phyloP scores from a whole-genome alignment of 2,888 invertebrate species.

The Drosophila infuscata region DNA sequence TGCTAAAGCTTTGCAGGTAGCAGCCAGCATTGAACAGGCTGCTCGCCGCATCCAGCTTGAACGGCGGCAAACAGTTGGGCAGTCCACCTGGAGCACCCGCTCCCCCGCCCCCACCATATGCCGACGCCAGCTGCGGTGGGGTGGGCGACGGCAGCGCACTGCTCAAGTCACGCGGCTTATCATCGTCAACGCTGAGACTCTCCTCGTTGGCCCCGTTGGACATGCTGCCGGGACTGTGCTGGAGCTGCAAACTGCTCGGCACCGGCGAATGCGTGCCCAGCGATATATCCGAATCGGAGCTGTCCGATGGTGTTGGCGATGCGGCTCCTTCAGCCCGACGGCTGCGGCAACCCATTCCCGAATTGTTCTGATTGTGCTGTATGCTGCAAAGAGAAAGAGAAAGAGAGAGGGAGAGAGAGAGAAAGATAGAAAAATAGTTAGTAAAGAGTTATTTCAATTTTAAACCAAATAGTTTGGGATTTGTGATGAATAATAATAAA shows the following conservation, averaged over 20 bases:
- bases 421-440: not conserved
- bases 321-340: slow-evolving; percentile 83
- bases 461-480: not conserved
- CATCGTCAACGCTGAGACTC: slow-evolving; percentile 84
- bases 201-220: slow-evolving; percentile 85
- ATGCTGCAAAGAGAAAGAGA: slow-evolving; percentile 69
- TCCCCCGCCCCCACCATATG: slow-evolving; percentile 45
- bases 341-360: slow-evolving; percentile 81
- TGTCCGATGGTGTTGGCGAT: slow-evolving; percentile 84
- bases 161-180: slow-evolving; percentile 84
- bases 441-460: not conserved
- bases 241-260: slow-evolving; percentile 84
- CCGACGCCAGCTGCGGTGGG: slow-evolving; percentile 61
- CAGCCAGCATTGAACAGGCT: slow-evolving; percentile 84
- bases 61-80: slow-evolving; percentile 81
- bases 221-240: slow-evolving; percentile 85
- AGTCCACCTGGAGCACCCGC: slow-evolving; percentile 40
- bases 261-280: slow-evolving; percentile 85
- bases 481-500: not conserved
- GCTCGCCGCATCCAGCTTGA: slow-evolving; percentile 83
- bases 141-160: slow-evolving; percentile 75
- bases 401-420: too few relatives aligned
- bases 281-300: slow-evolving; percentile 85
- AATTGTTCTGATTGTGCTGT: slow-evolving; percentile 85
- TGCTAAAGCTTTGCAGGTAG: slow-evolving; percentile 85